phyloP scores from a whole-genome alignment of 64 coral and sea anemone genomes.

The Hydrozoanthus tunicans region DNA sequence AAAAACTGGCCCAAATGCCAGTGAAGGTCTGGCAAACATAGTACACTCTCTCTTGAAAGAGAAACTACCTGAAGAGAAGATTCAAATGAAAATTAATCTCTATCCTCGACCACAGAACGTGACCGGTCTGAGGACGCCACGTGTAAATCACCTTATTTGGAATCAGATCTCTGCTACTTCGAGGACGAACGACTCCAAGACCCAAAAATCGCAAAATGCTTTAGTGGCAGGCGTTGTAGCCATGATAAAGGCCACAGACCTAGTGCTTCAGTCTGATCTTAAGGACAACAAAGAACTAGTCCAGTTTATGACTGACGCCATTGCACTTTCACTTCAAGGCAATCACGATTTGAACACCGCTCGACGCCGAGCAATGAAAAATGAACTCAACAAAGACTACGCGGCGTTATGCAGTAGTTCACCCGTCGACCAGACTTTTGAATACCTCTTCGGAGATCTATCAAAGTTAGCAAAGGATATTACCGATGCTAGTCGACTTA shows the following conservation, averaged over 20 bases:
- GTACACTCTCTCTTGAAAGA: constrained; percentile 14
- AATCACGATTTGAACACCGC: constrained; percentile 12
- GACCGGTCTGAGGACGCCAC: not conserved
- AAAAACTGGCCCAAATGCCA: constrained; percentile 6
- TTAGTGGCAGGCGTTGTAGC: not conserved
- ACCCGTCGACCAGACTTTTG: no score
- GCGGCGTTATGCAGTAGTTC: constrained; percentile 36
- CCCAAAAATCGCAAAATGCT: constrained; percentile 27
- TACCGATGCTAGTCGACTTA: no score
- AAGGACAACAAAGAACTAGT: constrained; percentile 11
- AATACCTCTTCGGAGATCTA: no score
- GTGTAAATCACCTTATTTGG: constrained; percentile 46
- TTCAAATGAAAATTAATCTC: constrained; percentile 28
- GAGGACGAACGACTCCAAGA: constrained; percentile 1
- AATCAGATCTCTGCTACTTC: not conserved
- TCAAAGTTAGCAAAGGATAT: no score
- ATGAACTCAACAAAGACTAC: constrained; percentile 23
- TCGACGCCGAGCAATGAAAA: constrained; percentile 3
- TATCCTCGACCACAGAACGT: constrained; percentile 11
- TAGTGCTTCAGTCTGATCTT: not conserved
- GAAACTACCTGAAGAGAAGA: constrained; percentile 41
- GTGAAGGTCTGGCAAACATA: not conserved
- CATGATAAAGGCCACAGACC: not conserved
- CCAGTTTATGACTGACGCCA: constrained; percentile 1
- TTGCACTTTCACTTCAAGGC: constrained; percentile 24